These are phyloP conservation scores for Tinea semifulvella DNA, from an alignment of 2,888 invertebrate genomes.

Conservation along the genomic window DNA sequence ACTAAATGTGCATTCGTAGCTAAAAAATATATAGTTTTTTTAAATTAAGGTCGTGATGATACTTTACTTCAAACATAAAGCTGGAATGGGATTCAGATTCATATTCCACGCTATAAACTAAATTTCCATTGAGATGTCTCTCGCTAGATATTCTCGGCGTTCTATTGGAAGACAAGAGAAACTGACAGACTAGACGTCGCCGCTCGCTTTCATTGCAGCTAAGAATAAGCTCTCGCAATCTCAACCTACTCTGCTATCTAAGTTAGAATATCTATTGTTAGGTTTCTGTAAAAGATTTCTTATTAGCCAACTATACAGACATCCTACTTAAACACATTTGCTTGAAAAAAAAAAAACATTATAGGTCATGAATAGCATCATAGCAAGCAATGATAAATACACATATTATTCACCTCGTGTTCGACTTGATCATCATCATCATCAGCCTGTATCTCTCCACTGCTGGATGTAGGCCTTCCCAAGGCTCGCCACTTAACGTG, in stretches of 20 bases:
- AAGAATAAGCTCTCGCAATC: not conserved
- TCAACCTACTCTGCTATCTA: not conserved
- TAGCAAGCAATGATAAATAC: too few relatives aligned
- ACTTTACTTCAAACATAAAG: not conserved
- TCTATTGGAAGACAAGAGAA: not conserved
- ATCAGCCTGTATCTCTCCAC: too few relatives aligned
- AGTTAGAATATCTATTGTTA: not conserved
- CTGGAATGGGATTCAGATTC: not conserved
- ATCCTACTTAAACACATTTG: too few relatives aligned
- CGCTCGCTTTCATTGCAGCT: conserved; percentile 6
- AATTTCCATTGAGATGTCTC: not conserved
- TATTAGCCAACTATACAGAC: too few relatives aligned
- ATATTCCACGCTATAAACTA: not conserved
- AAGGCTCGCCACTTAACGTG: too few relatives aligned
- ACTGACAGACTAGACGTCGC: conserved; percentile 8
- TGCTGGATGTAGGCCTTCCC: too few relatives aligned
- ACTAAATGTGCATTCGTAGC: not conserved
- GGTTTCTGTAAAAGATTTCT: too few relatives aligned
- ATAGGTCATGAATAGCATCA: too few relatives aligned
- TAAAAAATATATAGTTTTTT: not conserved
- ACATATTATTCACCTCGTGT: too few relatives aligned
- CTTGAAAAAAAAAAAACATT: too few relatives aligned
- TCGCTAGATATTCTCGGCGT: not conserved
- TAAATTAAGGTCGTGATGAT: not conserved
- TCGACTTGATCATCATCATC: too few relatives aligned